Conservation (phyloP, 2,797 vertebrate genomes). For the Pseudochirops corinnae region DNA sequence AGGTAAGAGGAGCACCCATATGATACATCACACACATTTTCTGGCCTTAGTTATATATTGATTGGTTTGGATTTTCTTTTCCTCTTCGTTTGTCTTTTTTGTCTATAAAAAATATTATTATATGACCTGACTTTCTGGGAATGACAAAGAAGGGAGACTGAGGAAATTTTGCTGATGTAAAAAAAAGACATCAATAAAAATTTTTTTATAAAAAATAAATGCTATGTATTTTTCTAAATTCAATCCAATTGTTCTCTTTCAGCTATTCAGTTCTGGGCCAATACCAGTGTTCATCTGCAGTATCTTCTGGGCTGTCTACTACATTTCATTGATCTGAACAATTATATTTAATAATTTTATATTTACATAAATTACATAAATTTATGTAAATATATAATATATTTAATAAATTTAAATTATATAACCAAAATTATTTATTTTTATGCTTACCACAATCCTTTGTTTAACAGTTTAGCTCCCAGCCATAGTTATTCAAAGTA, state of each 20-base stretch:
- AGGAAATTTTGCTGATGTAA: background rate
- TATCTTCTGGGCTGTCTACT: background rate
- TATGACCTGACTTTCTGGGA: background rate
- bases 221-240: background rate
- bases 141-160: background rate
- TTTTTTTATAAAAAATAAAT: background rate
- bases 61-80: background rate
- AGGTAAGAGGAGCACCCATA: background rate
- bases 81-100: background rate
- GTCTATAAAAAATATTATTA: background rate
- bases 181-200: no score
- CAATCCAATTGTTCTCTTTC: background rate
- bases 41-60: background rate
- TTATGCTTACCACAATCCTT: background rate
- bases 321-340: background rate
- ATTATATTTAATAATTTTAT: background rate
- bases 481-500: background rate
- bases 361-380: no score
- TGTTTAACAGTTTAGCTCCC: background rate
- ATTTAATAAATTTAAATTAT: background rate
- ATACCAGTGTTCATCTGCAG: background rate
- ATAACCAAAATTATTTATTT: background rate
- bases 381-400: no score
- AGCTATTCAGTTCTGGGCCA: background rate
- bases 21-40: background rate